Evolutionary conservation across 1,140 invertebrate genomes (phyloP).

Genomic region (Drosophila nannoptera): DNA sequence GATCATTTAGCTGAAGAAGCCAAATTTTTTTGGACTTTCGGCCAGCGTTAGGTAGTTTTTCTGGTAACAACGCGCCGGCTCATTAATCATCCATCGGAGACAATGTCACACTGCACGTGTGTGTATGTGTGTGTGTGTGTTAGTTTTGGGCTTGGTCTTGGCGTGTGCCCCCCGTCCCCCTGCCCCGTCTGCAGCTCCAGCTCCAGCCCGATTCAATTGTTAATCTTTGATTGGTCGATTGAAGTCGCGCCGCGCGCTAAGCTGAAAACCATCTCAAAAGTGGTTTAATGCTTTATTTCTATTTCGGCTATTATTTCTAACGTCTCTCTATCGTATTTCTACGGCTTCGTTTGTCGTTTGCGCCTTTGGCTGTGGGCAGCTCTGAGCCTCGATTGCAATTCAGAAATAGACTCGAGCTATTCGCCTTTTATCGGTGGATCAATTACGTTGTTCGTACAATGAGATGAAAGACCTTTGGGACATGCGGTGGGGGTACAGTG

Average conservation of each 20-base stretch:
- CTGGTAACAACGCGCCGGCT: conserved; percentile 48
- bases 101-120: conserved; percentile 55
- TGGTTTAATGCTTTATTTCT: conserved; percentile 33
- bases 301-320: not conserved
- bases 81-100: conserved; percentile 75
- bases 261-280: conserved; percentile 70
- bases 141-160: conserved; percentile 39
- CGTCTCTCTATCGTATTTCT: not conserved
- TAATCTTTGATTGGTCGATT: conserved; percentile 68
- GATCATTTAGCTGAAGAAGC: conserved; percentile 70
- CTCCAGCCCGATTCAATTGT: conserved; percentile 42
- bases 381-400: no score
- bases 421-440: no score
- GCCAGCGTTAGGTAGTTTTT: conserved; percentile 29
- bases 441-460: no score
- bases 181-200: not conserved
- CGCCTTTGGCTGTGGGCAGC: not conserved
- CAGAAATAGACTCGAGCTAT: no score
- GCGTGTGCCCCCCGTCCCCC: conserved; percentile 46
- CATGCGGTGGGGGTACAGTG: no score
- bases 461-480: no score
- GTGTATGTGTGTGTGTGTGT: conserved; percentile 24
- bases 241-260: conserved; percentile 54
- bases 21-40: conserved; percentile 33
- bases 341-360: conserved; percentile 8